Conservation (phyloP, 2,888 invertebrate genomes). For the Sminthurinus aureus region DNA sequence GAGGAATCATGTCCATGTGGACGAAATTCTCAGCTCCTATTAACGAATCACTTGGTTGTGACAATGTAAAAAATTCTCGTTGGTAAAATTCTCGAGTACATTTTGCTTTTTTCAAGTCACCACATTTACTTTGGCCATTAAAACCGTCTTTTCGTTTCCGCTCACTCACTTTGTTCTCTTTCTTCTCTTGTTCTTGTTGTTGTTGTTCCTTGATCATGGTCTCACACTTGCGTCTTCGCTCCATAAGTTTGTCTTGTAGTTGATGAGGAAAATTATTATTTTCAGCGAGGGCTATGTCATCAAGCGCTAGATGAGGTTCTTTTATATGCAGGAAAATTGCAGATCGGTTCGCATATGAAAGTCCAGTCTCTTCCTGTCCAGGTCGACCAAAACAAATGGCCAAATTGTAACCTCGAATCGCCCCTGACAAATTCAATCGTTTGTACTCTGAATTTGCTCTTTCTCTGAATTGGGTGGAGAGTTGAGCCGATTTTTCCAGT, state of each 20-base stretch:
- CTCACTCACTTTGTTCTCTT: too few species aligned
- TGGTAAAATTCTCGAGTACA: background rate
- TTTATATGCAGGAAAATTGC: constrained; percentile 47
- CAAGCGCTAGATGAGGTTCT: constrained; percentile 42
- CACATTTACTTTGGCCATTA: background rate
- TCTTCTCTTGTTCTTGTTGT: background rate
- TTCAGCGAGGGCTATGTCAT: constrained; percentile 43
- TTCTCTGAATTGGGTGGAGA: constrained; percentile 46
- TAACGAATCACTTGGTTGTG: constrained; percentile 20
- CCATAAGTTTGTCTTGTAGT: constrained; percentile 27
- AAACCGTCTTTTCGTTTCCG: background rate
- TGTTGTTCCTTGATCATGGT: constrained; percentile 14
- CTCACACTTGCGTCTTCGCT: constrained; percentile 37
- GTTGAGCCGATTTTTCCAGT: constrained; percentile 39
- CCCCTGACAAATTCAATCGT: background rate
- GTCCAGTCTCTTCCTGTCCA: constrained; percentile 28
- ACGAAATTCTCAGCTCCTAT: constrained; percentile 47
- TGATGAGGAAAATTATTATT: constrained; percentile 9
- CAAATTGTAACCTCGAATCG: constrained; percentile 50
- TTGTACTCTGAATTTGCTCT: constrained; percentile 42
- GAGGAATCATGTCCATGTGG: constrained; percentile 33
- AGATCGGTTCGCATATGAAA: constrained; percentile 48
- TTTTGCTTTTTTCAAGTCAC: background rate
- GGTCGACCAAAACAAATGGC: constrained; percentile 47
- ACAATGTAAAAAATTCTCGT: constrained; percentile 36